A percentile compares a stretch with the other conserved stretches of the same genome.
These are phyloP conservation scores for Gobionotothen gibberifrons DNA, from an alignment of 2,797 vertebrate species.

Conservation along the genomic window DNA sequence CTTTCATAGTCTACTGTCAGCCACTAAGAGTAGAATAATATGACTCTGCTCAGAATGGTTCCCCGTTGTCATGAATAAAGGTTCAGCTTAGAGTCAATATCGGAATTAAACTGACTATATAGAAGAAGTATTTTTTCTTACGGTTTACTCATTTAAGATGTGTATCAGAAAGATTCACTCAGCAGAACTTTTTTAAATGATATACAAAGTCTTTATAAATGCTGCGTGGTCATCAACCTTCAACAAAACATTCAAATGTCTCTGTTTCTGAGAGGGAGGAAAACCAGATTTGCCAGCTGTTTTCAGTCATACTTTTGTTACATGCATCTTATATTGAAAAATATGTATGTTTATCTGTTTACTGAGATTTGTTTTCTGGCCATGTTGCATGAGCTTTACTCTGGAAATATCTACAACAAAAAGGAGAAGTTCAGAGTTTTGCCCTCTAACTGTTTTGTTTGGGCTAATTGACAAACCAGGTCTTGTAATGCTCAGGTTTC, in stretches of 20 bases:
- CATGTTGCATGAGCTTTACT: neutral
- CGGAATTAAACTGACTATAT: neutral
- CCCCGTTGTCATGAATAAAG: neutral
- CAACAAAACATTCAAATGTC: neutral
- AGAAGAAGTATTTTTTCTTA: too few relatives aligned
- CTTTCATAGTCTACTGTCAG: constrained; percentile 19
- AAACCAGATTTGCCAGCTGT: neutral
- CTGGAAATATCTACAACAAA: neutral
- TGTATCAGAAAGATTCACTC: too few relatives aligned
- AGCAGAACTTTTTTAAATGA: too few relatives aligned
- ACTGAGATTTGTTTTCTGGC: neutral
- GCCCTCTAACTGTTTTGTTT: constrained; percentile 55
- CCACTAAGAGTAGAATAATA: constrained; percentile 29
- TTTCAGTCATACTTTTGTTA: neutral
- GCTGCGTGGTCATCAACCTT: neutral
- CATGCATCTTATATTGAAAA: neutral
- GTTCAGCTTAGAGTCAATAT: constrained; percentile 5
- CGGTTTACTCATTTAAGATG: neutral
- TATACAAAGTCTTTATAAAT: neutral
- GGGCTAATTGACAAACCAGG: constrained; percentile 74
- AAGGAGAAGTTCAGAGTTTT: constrained; percentile 45
- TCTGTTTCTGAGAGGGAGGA: neutral
- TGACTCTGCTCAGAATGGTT: constrained; percentile 5
- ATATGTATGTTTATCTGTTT: too few relatives aligned
- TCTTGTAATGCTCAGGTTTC: constrained; percentile 64